Evolutionary conservation across 2,797 vertebrate species (phyloP).

Genomic region (Lateolabrax maculatus): DNA sequence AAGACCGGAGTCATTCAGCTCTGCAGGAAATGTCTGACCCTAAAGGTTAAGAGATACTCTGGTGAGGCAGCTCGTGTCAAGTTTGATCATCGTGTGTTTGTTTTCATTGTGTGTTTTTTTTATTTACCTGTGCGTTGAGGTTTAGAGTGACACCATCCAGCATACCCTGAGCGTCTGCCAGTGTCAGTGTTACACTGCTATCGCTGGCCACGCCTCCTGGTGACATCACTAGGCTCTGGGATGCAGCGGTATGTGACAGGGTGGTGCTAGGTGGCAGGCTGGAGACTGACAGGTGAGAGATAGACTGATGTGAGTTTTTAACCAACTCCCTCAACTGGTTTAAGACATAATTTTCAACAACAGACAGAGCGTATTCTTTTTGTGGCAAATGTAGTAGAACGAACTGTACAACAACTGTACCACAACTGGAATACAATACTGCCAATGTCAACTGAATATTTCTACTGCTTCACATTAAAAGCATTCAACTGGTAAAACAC

Average conservation of each 20-base stretch:
- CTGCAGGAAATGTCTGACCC: constrained; percentile 92
- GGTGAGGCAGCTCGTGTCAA: neutral
- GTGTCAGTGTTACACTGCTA: constrained; percentile 93
- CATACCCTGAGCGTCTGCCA: constrained; percentile 95
- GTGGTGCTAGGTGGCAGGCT: constrained; percentile 88
- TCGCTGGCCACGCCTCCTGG: constrained; percentile 90
- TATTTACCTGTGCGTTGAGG: constrained; percentile 83
- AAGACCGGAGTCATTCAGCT: constrained; percentile 90
- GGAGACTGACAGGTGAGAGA: constrained; percentile 74
- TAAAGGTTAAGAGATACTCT: constrained; percentile 59
- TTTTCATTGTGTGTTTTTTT: neutral
- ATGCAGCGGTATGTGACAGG: constrained; percentile 86
- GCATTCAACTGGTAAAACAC: neutral
- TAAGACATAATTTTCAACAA: neutral
- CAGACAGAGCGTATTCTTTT: neutral
- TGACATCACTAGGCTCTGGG: constrained; percentile 96
- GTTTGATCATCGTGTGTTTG: neutral
- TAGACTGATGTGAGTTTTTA: neutral
- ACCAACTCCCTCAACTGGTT: neutral
- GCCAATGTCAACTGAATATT: neutral
- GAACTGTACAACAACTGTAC: neutral
- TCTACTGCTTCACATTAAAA: neutral
- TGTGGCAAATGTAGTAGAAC: neutral
- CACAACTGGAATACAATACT: neutral
- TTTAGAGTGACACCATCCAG: constrained; percentile 95